These are phyloP conservation scores for Camponotus floridanus DNA, from an alignment of 1,140 invertebrate species.

Conservation along the genomic window DNA sequence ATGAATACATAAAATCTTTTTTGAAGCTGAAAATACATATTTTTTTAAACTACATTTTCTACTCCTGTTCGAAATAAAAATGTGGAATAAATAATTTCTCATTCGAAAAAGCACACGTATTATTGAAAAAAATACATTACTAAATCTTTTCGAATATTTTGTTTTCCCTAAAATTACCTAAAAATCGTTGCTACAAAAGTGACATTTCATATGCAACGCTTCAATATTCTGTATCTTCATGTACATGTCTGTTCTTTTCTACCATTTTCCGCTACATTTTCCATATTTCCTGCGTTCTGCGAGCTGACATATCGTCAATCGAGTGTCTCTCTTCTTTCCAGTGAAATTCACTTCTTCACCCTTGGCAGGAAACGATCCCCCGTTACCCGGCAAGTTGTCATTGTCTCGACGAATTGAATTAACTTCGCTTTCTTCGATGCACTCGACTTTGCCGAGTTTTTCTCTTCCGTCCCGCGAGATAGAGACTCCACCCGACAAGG, in stretches of 20 bases:
- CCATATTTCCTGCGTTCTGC: background rate
- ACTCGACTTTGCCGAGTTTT: conserved; percentile 42
- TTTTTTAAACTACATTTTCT: background rate
- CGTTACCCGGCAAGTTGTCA: conserved; percentile 22
- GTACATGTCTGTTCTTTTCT: too few relatives aligned
- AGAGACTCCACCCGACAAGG: conserved; percentile 23
- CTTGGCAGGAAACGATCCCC: conserved; percentile 29
- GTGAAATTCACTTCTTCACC: background rate
- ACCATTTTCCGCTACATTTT: background rate
- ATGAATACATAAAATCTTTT: background rate
- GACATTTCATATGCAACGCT: background rate
- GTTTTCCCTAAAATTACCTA: too few relatives aligned
- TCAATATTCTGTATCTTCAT: background rate
- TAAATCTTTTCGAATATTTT: background rate
- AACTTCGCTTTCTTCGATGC: conserved; percentile 53
- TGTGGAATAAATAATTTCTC: conserved; percentile 5
- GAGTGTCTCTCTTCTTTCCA: background rate
- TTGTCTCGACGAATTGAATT: conserved; percentile 57
- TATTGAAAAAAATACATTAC: background rate
- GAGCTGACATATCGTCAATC: background rate
- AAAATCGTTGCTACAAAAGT: background rate
- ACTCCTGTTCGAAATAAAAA: background rate
- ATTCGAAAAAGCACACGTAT: background rate
- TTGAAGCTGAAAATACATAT: background rate
- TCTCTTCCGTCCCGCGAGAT: conserved; percentile 26